These are phyloP conservation scores for Ennomos erosarius DNA, from an alignment of 2,888 invertebrate species.

Conservation along the genomic window DNA sequence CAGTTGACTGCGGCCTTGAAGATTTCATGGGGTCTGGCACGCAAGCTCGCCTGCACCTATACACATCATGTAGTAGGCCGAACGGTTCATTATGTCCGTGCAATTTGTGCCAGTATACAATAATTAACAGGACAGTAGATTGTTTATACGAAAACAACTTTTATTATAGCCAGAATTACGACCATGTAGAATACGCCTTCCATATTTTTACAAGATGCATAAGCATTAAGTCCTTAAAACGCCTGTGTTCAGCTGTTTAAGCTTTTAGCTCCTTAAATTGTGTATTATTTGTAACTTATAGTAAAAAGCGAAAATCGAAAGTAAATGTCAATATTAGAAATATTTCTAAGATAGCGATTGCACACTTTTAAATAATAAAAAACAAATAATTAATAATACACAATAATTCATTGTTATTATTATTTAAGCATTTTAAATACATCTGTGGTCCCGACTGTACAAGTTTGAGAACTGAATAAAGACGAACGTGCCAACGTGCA, in stretches of 20 bases:
- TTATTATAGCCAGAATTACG: too few species aligned
- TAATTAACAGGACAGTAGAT: background rate
- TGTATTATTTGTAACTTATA: slow-evolving; percentile 17
- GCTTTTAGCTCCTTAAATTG: background rate
- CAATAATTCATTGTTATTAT: too few species aligned
- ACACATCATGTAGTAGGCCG: too few species aligned
- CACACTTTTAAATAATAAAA: slow-evolving; percentile 11
- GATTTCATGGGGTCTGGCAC: too few species aligned
- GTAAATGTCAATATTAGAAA: slow-evolving; percentile 8
- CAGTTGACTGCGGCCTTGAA: too few species aligned
- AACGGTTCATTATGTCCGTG: background rate
- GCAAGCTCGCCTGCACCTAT: too few species aligned
- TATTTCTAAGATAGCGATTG: slow-evolving; percentile 28
- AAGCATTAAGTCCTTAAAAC: too few species aligned
- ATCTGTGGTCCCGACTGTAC: slow-evolving; percentile 7
- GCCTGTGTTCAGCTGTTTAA: background rate
- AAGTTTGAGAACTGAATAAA: too few species aligned
- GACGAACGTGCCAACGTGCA: too few species aligned
- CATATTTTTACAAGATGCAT: too few species aligned
- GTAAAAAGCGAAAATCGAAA: slow-evolving; percentile 37
- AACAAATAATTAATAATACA: background rate
- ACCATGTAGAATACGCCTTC: too few species aligned
- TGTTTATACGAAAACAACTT: background rate
- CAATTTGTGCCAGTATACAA: background rate
- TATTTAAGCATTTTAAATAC: too few species aligned